Percentiles rank a stretch among this genome's conserved stretches.
phyloP scores from a whole-genome alignment of 2,888 invertebrate species.

The Poecilobothrus nobilitatus region DNA sequence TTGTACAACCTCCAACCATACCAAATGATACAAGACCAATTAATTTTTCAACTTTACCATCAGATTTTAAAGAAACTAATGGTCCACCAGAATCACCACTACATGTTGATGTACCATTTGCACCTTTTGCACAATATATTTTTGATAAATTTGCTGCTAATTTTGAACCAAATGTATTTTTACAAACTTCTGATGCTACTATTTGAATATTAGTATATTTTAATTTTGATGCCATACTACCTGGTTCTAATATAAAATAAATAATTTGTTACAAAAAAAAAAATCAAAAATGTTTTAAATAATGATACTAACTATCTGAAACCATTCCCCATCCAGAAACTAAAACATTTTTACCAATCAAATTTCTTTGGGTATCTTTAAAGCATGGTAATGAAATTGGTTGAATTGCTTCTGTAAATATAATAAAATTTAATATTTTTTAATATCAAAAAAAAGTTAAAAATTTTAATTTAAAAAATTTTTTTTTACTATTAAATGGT shows the following conservation, averaged over 20 bases:
- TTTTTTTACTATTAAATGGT: neutral
- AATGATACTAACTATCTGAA: neutral
- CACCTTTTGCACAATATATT: neutral
- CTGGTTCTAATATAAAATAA: neutral
- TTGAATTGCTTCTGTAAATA: neutral
- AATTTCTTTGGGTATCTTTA: neutral
- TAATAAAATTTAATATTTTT: neutral
- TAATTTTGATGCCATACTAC: neutral
- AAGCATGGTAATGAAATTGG: neutral
- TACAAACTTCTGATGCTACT: neutral
- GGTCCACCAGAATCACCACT: constrained; percentile 1
- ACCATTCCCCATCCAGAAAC: constrained; percentile 4
- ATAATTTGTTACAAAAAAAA: neutral
- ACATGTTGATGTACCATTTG: neutral
- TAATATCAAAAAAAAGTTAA: neutral
- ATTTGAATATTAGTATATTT: constrained; percentile 1
- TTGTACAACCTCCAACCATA: neutral
- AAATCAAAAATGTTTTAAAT: neutral
- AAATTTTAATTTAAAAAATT: no score
- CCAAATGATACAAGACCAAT: constrained; percentile 1
- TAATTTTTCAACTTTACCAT: neutral
- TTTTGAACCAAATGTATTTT: neutral
- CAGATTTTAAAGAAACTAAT: neutral
- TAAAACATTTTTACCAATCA: neutral
- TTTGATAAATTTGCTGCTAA: neutral